These are phyloP conservation scores for Callorhinus ursinus DNA, from an alignment of 2,113 vertebrate species.

Conservation along the genomic window DNA sequence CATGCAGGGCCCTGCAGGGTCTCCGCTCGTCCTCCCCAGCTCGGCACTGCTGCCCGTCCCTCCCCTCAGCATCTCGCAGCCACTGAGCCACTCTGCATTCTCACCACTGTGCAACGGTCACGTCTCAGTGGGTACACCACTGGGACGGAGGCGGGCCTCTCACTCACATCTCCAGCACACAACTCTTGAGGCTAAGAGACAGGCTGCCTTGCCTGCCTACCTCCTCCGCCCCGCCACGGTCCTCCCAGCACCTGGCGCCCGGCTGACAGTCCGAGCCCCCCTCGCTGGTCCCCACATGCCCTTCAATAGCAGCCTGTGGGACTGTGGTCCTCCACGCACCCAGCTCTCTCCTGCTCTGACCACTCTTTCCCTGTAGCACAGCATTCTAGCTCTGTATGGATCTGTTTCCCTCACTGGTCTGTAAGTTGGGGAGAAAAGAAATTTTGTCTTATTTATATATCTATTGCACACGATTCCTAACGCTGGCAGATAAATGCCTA, in stretches of 20 bases:
- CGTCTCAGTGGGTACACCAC: neutral
- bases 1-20: too few relatives aligned
- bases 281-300: accelerated
- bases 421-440: neutral
- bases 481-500: neutral
- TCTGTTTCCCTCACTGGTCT: neutral
- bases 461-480: neutral
- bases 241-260: neutral
- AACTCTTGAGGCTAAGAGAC: neutral
- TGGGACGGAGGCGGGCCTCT: neutral
- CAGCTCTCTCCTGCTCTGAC: neutral
- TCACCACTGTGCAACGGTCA: accelerated
- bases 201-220: neutral
- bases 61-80: accelerated
- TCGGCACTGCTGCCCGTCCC: neutral
- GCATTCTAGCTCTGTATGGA: neutral
- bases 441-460: neutral
- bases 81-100: neutral
- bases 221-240: neutral
- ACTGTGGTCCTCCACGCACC: neutral
- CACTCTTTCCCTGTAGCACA: neutral
- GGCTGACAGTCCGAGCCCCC: neutral
- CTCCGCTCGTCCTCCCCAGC: too few relatives aligned
- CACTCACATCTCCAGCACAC: neutral
- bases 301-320: accelerated